Percentiles rank a stretch among this genome's conserved stretches.
phyloP scores from a whole-genome alignment of 2,888 invertebrate genomes.

The Thereva nobilitata region DNA sequence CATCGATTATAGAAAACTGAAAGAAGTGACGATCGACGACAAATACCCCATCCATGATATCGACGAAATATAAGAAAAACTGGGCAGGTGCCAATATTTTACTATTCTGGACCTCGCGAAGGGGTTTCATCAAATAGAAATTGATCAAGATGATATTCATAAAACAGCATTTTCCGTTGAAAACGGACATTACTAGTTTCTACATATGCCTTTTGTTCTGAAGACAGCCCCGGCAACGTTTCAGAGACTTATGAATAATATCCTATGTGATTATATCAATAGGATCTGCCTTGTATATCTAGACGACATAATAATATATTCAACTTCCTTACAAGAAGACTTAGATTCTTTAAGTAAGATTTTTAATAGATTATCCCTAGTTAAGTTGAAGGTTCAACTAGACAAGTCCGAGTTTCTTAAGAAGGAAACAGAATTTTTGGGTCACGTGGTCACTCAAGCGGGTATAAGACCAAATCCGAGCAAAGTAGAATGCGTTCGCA shows the following conservation, averaged over 20 bases:
- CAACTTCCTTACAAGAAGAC: slow-evolving; percentile 41
- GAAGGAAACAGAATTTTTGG: slow-evolving; percentile 44
- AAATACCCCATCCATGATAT: too few species aligned
- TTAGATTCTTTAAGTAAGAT: slow-evolving; percentile 37
- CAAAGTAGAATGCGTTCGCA: slow-evolving; percentile 39
- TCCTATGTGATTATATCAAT: slow-evolving; percentile 47
- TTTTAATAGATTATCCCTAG: slow-evolving; percentile 34
- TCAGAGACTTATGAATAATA: slow-evolving; percentile 52
- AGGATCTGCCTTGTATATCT: slow-evolving; percentile 43
- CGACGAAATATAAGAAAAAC: too few species aligned
- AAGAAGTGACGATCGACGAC: too few species aligned
- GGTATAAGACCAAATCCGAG: slow-evolving; percentile 44
- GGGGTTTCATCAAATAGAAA: too few species aligned
- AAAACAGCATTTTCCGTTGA: too few species aligned
- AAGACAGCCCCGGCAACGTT: too few species aligned
- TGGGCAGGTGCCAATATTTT: too few species aligned
- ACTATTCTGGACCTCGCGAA: too few species aligned
- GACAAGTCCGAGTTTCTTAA: slow-evolving; percentile 43
- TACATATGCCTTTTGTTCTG: too few species aligned
- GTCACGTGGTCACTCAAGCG: slow-evolving; percentile 46
- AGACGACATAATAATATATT: slow-evolving; percentile 45
- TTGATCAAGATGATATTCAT: too few species aligned
- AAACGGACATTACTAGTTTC: too few species aligned
- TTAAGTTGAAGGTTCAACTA: too few species aligned
- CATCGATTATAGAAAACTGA: slow-evolving; percentile 41